phyloP scores from a whole-genome alignment of 2,797 vertebrate species.

The Cirrhinus molitorella region DNA sequence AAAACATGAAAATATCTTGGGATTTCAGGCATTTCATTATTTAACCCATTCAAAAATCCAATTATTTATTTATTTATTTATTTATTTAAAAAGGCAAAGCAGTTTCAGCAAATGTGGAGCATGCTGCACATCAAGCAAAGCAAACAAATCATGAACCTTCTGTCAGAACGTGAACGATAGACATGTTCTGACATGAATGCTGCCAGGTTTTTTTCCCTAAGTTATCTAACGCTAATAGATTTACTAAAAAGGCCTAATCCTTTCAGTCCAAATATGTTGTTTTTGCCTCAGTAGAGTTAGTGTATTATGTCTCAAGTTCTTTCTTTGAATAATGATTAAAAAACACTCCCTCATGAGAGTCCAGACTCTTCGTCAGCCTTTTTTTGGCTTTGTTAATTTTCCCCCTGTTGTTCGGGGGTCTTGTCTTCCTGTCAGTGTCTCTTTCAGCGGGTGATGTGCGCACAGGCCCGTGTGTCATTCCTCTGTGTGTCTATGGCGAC shows the following conservation, averaged over 20 bases:
- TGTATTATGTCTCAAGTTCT: background rate
- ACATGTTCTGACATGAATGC: conserved; percentile 66
- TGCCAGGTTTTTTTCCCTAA: background rate
- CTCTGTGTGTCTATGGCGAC: conserved; percentile 71
- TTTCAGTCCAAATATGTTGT: background rate
- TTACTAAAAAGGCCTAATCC: conserved; percentile 33
- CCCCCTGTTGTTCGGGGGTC: conserved; percentile 17
- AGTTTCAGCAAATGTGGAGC: conserved; percentile 34
- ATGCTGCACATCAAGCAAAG: conserved; percentile 61
- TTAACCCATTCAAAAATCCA: background rate
- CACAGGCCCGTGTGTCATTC: conserved; percentile 72
- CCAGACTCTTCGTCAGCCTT: background rate
- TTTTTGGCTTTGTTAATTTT: conserved; percentile 38
- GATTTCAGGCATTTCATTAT: background rate
- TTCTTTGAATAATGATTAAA: conserved; percentile 35
- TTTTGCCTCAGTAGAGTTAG: conserved; percentile 4
- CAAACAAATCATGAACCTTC: conserved; percentile 58
- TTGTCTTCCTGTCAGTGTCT: conserved; percentile 61
- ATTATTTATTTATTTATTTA: too few relatives aligned
- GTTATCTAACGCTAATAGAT: conserved; percentile 63
- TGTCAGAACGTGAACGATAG: conserved; percentile 61
- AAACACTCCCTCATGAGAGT: conserved; percentile 34
- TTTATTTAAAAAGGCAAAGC: conserved; percentile 29
- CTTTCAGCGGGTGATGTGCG: conserved; percentile 58
- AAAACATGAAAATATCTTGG: background rate